These are phyloP conservation scores for Drosophila mayaguana DNA, from an alignment of 2,888 invertebrate genomes.

Conservation along the genomic window DNA sequence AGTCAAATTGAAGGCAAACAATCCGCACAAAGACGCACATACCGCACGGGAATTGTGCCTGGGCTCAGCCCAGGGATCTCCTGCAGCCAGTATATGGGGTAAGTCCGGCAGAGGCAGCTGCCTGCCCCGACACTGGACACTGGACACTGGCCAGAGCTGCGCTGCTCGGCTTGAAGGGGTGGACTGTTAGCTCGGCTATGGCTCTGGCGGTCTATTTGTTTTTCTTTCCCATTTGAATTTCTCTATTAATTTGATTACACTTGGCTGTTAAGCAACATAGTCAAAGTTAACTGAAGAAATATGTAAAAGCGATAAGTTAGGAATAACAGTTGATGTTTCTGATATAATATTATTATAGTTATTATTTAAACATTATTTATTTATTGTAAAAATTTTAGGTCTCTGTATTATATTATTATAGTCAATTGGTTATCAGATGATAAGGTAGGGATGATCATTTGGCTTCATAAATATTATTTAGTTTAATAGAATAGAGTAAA, in stretches of 20 bases:
- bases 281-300: constrained; percentile 10
- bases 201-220: constrained; percentile 54
- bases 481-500: too few species aligned
- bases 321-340: not conserved
- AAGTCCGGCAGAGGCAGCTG: constrained; percentile 52
- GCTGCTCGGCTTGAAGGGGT: constrained; percentile 12
- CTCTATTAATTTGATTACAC: constrained; percentile 71
- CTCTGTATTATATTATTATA: too few species aligned
- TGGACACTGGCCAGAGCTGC: constrained; percentile 50
- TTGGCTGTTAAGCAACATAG: constrained; percentile 9
- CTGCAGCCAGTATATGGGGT: constrained; percentile 20
- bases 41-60: constrained; percentile 32
- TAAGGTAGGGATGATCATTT: not conserved
- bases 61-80: constrained; percentile 6
- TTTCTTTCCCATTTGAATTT: constrained; percentile 44
- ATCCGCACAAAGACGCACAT: constrained; percentile 58
- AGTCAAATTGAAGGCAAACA: constrained; percentile 84
- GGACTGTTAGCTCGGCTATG: constrained; percentile 21
- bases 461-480: too few species aligned
- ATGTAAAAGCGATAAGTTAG: too few species aligned
- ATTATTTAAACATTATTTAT: not conserved
- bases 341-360: not conserved
- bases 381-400: too few species aligned
- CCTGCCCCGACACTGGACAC: constrained; percentile 32
- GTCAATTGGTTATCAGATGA: not conserved